Base-by-base conservation (phyloP, 2,888 invertebrate genomes). In the Meiosimyza decipiens region DNA sequence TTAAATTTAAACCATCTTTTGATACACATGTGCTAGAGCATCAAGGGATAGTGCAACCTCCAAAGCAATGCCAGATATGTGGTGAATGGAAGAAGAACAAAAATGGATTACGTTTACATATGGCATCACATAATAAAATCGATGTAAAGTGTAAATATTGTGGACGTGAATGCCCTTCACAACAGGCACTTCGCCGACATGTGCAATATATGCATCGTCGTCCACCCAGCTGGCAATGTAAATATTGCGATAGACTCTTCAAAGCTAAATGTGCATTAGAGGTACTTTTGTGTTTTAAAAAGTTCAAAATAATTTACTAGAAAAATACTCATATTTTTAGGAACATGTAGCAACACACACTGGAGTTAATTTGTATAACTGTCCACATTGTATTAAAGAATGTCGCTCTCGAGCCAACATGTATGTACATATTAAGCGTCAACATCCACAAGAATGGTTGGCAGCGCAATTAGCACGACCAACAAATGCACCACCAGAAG, bases 331-430 rank as follows among this genome's bases (percentile, higher is more conserved):
- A 40, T 40, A 40, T 60, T 47, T 18, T 0, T 68, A 82, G 81
- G 84, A 84, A 65, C 84, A 84, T 76, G 81, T 83, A 78, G 84
- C 84, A 62, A 84, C 80, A 22, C 84, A 84, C 67, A 84, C 84
- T 6, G 83, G 84, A 59, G 82, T 77, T 22, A 83, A 82, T 71
- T 78, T 84, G 16, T 84, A 84, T 72, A 81, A 81, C 71, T 84
- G 84, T 79, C 80, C 84, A 55, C 84, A 84, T 65, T 84, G 84
- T 62, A 78, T 82, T 71, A 84, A 84, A 51, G 84, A 84, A 66
- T 83, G 82, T 51, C 82, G 84, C 22, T 84, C 84, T 22, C 83
- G 80, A 62, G 83, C 84, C 16, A 84, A 84, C 74, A 84, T 84
- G 84, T 84, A 84, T 74, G 84, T 82, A 62, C 84, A 84, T 66